Percentiles rank a stretch among this genome's conserved stretches.
phyloP scores from a whole-genome alignment of 2,888 invertebrate species.

The Dolichomitus sp. region DNA sequence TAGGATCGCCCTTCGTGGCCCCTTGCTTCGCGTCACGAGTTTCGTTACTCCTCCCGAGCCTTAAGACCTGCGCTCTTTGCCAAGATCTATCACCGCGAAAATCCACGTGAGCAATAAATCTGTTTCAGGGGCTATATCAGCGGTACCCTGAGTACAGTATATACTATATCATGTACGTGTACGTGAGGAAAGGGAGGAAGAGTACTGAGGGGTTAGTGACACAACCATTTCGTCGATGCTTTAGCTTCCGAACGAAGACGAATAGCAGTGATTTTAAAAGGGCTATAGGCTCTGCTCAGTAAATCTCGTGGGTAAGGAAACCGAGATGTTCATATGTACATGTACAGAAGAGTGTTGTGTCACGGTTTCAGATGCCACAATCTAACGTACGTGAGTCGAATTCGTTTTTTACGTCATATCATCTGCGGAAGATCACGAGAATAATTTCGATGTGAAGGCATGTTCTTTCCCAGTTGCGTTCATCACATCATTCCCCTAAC shows the following conservation, averaged over 20 bases:
- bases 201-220: slow-evolving; percentile 1
- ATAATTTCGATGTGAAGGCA: slow-evolving; percentile 13
- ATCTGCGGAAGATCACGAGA: slow-evolving; percentile 23
- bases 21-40: slow-evolving; percentile 27
- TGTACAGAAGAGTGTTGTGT: background rate
- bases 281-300: slow-evolving; percentile 56
- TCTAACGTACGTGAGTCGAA: slow-evolving; percentile 66
- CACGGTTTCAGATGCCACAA: slow-evolving; percentile 5
- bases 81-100: slow-evolving; percentile 55
- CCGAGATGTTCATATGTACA: background rate
- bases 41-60: background rate
- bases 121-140: slow-evolving; percentile 39
- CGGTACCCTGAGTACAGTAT: background rate
- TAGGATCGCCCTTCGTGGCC: slow-evolving; percentile 1
- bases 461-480: background rate
- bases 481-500: background rate
- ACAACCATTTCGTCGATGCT: slow-evolving; percentile 69
- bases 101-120: slow-evolving; percentile 60
- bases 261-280: slow-evolving; percentile 74
- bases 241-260: slow-evolving; percentile 68
- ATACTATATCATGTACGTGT: slow-evolving; percentile 27
- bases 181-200: slow-evolving; percentile 4
- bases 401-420: slow-evolving; percentile 27
- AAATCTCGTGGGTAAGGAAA: slow-evolving; percentile 1
- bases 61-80: background rate